Evolutionary conservation across 2,888 invertebrate species (phyloP), one percentile per base, ranked within the genome.

Genomic region (Ochropacha duplaris): DNA sequence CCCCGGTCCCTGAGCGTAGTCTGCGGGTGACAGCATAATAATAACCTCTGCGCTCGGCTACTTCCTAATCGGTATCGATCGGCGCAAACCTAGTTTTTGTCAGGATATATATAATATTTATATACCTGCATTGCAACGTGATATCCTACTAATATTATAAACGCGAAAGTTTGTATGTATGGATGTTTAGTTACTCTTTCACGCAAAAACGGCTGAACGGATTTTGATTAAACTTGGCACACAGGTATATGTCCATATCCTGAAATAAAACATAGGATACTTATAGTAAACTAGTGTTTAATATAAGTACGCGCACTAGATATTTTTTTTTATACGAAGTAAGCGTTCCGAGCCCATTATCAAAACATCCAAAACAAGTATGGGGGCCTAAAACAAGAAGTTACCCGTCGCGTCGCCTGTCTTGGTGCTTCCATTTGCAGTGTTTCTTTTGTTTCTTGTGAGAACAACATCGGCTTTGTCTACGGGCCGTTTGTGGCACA

Each of bases 381-480:
- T 57, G 60, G 49, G 55, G 57, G 54, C 60, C 61, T 64, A 64
- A 66, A 77, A 69, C 64, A 66, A 64, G 64, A 62, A 59, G 61
- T 62, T 60, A 61, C 63, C 69, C 61, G 54, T 60, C 65, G 64
- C 31, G 31, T 52, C 52, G 64, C 72, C 63, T 74, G 72, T 68
- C 76, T 76, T 71, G 68, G 67, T 73, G 78, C 80, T 83, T 79
- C 81, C 79, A 83, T 87, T 85, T 72, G 73, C 74, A 72, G 74
- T 79, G 81, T 86, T 84, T 78, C 87, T 87, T 88, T 88, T 87
- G 87, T 88, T 85, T 79, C 82, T 83, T 78, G 79, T 64, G 73
- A 77, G 75, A 68, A 78, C 79, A 80, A 79, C 84, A 75, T 78
- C 78, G 75, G 78, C 84, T 83, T 85, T 85, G 86, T 87, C 77